Base-by-base conservation (phyloP, 2,888 invertebrate species). In the Disparrhopalites patrizii region DNA sequence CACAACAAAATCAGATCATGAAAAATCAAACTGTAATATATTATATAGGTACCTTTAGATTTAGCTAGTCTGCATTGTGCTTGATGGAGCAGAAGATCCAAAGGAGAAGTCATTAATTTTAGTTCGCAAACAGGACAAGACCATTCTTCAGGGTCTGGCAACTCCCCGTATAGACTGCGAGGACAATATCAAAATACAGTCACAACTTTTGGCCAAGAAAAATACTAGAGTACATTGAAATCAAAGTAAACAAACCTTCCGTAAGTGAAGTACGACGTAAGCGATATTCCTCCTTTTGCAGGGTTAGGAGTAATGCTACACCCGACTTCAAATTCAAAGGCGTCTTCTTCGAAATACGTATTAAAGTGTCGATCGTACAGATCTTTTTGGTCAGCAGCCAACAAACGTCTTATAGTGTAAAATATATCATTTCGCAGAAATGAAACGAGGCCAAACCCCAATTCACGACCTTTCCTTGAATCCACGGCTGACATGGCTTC, bases 351-450 rank as follows among this genome's bases (percentile, higher is more conserved):
- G 28, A 71, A 25, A 33, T 57, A 57, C 20, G 36, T 62, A 13
- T 57, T 43, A 28, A 56, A 65, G 78, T 69, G 79, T 0, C 86
- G 85, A 30, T 82, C 81, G 76, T 89, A 91, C 25, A 91, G 78
- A 23, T 84, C 82, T 78, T 93, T 92, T 28, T 90, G 79, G 80
- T 96, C 95, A 1, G 91, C 95, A 0, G 91, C 87, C 60, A 95
- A 78, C 4, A 96, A 80, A 50, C 95, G 83, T 76, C 90, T 89
- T 5, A 94, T 80, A 0, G 91, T 88, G 77, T 93, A 95, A 54
- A 85, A 84, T 0, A 91, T 84, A 77, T 89, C 86, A 33, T 84
- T 81, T 30, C 84, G 85, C 85, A 91, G 88, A 75, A 87, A 90
- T n/a, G 85, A 82, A 27, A 89, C 83, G 50, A 93, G 81, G 65